Evolutionary conservation across 2,797 vertebrate species (phyloP).

Genomic region (Acipenser oxyrinchus): DNA sequence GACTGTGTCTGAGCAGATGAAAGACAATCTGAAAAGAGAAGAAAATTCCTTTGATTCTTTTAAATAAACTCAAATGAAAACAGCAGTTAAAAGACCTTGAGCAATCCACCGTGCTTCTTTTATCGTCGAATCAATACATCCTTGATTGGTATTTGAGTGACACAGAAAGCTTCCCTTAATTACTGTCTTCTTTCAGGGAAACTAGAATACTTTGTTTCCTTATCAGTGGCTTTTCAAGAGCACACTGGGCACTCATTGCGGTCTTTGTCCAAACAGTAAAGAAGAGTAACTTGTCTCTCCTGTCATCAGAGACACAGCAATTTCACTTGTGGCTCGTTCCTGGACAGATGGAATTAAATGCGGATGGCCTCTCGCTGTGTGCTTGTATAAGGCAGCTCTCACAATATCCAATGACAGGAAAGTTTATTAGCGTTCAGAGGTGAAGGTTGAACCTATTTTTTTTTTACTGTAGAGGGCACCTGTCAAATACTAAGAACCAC

Average conservation of each 20-base stretch:
- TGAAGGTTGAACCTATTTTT: no score
- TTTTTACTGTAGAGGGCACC: no score
- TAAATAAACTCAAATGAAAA: slow-evolving; percentile 59
- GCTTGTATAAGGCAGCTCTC: no score
- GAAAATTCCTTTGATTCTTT: slow-evolving; percentile 57
- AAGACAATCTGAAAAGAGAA: slow-evolving; percentile 52
- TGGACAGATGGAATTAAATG: slow-evolving; percentile 16
- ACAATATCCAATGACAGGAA: no score
- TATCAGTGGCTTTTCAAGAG: slow-evolving; percentile 18
- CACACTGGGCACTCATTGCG: slow-evolving; percentile 35
- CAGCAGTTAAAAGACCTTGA: slow-evolving; percentile 23
- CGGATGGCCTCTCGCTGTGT: slow-evolving; percentile 20
- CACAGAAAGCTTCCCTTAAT: slow-evolving; percentile 52
- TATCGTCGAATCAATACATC: slow-evolving; percentile 28
- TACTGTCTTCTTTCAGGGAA: slow-evolving; percentile 48
- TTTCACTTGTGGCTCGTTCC: slow-evolving; percentile 7
- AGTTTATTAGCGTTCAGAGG: no score
- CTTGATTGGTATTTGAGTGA: slow-evolving; percentile 58
- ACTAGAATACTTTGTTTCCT: slow-evolving; percentile 47
- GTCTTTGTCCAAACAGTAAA: slow-evolving; percentile 50
- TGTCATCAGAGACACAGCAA: slow-evolving; percentile 38
- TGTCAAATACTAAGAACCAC: no score
- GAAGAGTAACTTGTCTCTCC: slow-evolving; percentile 52
- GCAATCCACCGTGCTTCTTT: slow-evolving; percentile 17
- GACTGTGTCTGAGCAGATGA: slow-evolving; percentile 62